Base-by-base conservation (phyloP, 2,797 vertebrate genomes). In the Sebastes jordani region DNA sequence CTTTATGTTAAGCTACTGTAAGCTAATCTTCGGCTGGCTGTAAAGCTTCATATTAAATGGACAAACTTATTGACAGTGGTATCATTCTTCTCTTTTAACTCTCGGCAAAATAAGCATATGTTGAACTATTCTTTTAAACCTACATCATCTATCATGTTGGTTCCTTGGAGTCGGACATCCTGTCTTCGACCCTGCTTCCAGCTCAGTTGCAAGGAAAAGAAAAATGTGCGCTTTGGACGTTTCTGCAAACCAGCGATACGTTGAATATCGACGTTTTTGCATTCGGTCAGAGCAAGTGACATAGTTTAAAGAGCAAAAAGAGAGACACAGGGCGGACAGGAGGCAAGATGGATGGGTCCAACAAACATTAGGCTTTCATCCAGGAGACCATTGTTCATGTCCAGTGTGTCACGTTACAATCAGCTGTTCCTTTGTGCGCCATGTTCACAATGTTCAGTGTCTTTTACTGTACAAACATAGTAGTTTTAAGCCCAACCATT, bases 401-500 rank as follows among this genome's bases (percentile, higher is more conserved):
- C 0, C 46, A 20, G 46, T 49, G 42, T 0, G 42, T 49, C 42
- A 49, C 18, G 42, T 49, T 20, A 49, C 42, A 49, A 49, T 49
- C 42, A 49, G 42, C 16, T 49, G 7, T 52, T 52, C 0, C 0
- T 52, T n/a, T 20, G 18, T 52, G 46, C 18, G 3, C 46, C 0
- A 20, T 20, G 46, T 20, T 49, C 18, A 49, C 18, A 52, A 52
- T 20, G 46, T 52, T 52, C 46, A 52, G 46, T 52, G 18, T 52
- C 46, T n/a, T 52, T 20, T 9, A 52, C 46, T 52, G 46, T 52
- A 49, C 42, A 49, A 49, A 49, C 42, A 49, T 49, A 20, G 0
- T 9, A n/a, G 46, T 52, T 52, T 20, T 49, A 49, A 52, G 18
- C 7, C 46, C 46, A 52, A 52, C 46, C 46, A 52, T 52, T 20